Conservation (phyloP, 2,797 vertebrate genomes). For the Girardinus metallicus region DNA sequence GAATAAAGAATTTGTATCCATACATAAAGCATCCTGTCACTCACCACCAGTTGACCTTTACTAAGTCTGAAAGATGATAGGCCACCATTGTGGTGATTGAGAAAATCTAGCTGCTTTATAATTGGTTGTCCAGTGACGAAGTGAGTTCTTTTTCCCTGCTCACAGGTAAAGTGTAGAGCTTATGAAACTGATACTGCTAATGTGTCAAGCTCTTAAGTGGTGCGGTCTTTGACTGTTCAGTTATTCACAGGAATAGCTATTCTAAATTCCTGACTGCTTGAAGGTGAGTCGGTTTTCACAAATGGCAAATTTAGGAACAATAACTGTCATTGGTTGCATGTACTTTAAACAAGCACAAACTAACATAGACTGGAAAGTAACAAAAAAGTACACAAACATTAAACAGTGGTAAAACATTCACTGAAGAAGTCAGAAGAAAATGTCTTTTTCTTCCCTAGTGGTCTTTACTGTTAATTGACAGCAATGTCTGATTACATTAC, state of each 20-base stretch:
- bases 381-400: background rate
- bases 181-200: conserved; percentile 68
- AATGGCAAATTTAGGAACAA: background rate
- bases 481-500: background rate
- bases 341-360: background rate
- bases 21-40: conserved; percentile 57
- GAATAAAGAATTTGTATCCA: conserved; percentile 62
- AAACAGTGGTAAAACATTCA: background rate
- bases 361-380: background rate
- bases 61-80: conserved; percentile 70
- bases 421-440: background rate
- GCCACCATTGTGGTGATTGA: conserved; percentile 58
- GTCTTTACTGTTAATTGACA: background rate
- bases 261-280: conserved; percentile 18
- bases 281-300: background rate
- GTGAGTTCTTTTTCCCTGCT: conserved; percentile 35
- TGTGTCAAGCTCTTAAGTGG: conserved; percentile 63
- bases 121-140: conserved; percentile 59
- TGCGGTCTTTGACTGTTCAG: conserved; percentile 50
- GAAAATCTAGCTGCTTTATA: conserved; percentile 66
- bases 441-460: background rate
- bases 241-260: conserved; percentile 14
- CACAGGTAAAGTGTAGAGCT: conserved; percentile 60
- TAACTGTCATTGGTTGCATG: background rate
- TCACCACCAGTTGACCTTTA: conserved; percentile 69